These are phyloP conservation scores for Acrobasis consociella DNA, from an alignment of 2,888 invertebrate genomes.

Conservation along the genomic window DNA sequence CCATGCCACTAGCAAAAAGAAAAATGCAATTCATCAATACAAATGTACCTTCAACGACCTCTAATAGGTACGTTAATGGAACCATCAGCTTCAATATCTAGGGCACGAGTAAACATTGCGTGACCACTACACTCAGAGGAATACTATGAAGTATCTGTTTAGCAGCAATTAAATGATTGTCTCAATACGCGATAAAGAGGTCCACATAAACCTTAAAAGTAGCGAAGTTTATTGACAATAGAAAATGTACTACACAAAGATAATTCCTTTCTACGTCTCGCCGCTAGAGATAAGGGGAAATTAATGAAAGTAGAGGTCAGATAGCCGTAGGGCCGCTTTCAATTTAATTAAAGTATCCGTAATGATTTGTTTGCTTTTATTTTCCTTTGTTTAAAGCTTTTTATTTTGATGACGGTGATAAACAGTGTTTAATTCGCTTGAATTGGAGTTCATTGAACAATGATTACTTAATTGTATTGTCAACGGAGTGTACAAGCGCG, in stretches of 20 bases:
- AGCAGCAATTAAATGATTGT: constrained; percentile 25
- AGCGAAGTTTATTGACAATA: constrained; percentile 10
- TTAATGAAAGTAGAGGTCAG: constrained; percentile 33
- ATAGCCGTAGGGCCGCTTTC: constrained; percentile 27
- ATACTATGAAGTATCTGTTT: constrained; percentile 16
- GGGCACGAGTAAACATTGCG: constrained; percentile 51
- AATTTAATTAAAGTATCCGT: constrained; percentile 29
- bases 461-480: constrained; percentile 57
- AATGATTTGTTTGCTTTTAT: not conserved
- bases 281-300: constrained; percentile 41
- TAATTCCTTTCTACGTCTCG: constrained; percentile 39
- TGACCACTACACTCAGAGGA: constrained; percentile 47
- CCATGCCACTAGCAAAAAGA: constrained; percentile 31
- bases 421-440: constrained; percentile 32
- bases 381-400: not conserved
- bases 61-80: constrained; percentile 56
- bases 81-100: constrained; percentile 47
- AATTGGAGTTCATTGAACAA: constrained; percentile 50
- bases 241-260: constrained; percentile 34
- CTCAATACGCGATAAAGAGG: not conserved
- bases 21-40: constrained; percentile 36
- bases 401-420: constrained; percentile 9
- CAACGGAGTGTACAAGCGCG: constrained; percentile 50
- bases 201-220: not conserved
- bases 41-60: constrained; percentile 40